These are phyloP conservation scores for Semotilus atromaculatus DNA, from an alignment of 2,797 vertebrate species.

Conservation along the genomic window DNA sequence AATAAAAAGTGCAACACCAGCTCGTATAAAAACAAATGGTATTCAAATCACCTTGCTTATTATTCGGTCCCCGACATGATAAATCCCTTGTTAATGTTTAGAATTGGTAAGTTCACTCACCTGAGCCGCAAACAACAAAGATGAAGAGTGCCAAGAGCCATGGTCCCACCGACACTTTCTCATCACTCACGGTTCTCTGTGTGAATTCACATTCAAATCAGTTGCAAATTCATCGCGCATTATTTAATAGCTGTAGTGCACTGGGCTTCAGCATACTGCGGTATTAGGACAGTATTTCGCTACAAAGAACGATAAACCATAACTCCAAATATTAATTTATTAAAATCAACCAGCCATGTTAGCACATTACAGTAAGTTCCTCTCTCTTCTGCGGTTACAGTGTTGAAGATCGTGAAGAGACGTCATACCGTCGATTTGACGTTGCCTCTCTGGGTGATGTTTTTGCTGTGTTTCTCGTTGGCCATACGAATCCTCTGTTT, in stretches of 20 bases:
- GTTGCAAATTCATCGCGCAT: background rate
- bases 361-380: background rate
- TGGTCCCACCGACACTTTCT: constrained; percentile 94
- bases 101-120: constrained; percentile 66
- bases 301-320: background rate
- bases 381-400: background rate
- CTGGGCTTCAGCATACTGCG: background rate
- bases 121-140: constrained; percentile 95
- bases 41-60: background rate
- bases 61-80: background rate
- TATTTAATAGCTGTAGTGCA: background rate
- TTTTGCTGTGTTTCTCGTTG: constrained; percentile 98
- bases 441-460: constrained; percentile 96
- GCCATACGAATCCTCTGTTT: constrained; percentile 98
- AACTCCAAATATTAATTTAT: background rate
- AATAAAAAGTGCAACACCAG: background rate
- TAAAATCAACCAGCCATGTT: background rate
- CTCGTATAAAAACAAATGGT: background rate
- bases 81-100: background rate
- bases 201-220: background rate
- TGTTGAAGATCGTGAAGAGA: constrained; percentile 12
- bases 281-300: background rate
- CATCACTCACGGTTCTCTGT: constrained; percentile 79
- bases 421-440: constrained; percentile 90
- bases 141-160: constrained; percentile 94